Evolutionary conservation across 2,113 vertebrate genomes (phyloP), one percentile per base, ranked within the genome.

Genomic region (Ammodytes marinus): DNA sequence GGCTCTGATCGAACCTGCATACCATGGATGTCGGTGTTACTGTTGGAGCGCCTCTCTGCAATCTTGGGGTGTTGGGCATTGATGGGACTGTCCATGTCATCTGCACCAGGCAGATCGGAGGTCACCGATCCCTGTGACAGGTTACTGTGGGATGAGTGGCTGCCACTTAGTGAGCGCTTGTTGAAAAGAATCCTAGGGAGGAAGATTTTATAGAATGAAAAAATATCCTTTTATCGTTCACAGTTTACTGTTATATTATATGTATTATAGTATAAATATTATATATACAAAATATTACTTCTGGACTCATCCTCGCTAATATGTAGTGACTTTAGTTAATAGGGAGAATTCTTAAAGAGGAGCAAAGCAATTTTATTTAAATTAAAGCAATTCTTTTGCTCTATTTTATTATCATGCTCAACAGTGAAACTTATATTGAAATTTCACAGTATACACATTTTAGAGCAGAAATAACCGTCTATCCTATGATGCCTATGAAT

Each of bases 21-120:
- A 99, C 98, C 97, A 95, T 97, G 96, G 58, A 96, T 90, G 88
- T 99, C 97, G 4, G 93, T 91, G 92, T 86, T 96, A 83, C 96
- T 97, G 67, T 96, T 96, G 57, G 96, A 98, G 35, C 95, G 95
- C 77, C 96, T 96, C 71, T 99, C 97, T 55, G 95, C 94, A 1
- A 96, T 95, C 86, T 96, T 99, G 73, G 90, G 86, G 0, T 95
- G 95, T 9, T 83, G 94, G n/a, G 86, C 79, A 59, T 85, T 94
- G 80, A 93, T 12, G 11, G 95, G 95, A 75, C 95, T 95, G 52
- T 95, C 96, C 47, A 95, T 90, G 4, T 99, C 97, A 39, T 98
- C 97, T 14, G 92, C 86, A 2, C 91, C 93, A 27, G 95, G 94
- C 80, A 96, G 90, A 55, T 98, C 97, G 14, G 96, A 96, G 67